Conservation (phyloP, 2,888 invertebrate genomes). For the Agapostemon virescens region DNA sequence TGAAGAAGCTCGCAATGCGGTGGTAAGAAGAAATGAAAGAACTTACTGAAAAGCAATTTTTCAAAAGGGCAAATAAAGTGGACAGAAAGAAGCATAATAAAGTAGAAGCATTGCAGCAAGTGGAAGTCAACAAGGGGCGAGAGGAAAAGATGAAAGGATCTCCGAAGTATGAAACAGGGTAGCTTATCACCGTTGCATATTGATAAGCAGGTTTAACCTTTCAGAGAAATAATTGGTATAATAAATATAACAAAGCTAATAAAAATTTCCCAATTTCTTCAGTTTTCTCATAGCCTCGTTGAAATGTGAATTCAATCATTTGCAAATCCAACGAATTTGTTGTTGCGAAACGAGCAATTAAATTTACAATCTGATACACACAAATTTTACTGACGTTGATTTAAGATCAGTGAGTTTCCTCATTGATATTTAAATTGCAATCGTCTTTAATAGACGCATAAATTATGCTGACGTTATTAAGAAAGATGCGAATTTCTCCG, state of each 20-base stretch:
- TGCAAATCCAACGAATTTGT: neutral
- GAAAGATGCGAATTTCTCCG: neutral
- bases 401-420: neutral
- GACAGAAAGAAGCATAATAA: neutral
- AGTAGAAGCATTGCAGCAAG: neutral
- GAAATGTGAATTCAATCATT: neutral
- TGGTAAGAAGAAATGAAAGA: neutral
- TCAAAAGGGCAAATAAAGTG: neutral
- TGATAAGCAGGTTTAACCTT: neutral
- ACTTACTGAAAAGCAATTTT: neutral
- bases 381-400: neutral
- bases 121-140: neutral
- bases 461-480: neutral
- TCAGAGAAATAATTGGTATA: neutral
- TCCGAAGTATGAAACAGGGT: neutral
- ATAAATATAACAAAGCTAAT: neutral
- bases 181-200: neutral
- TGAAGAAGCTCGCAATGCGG: neutral
- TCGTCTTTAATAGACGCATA: neutral
- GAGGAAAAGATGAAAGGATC: neutral
- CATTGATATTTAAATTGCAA: too few species aligned
- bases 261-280: neutral
- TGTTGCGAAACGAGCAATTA: too few species aligned
- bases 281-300: neutral
- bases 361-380: neutral